A percentile compares a stretch with the other conserved stretches of the same genome.
phyloP scores from a whole-genome alignment of 1,140 invertebrate genomes.

The Drosophila takahashii region DNA sequence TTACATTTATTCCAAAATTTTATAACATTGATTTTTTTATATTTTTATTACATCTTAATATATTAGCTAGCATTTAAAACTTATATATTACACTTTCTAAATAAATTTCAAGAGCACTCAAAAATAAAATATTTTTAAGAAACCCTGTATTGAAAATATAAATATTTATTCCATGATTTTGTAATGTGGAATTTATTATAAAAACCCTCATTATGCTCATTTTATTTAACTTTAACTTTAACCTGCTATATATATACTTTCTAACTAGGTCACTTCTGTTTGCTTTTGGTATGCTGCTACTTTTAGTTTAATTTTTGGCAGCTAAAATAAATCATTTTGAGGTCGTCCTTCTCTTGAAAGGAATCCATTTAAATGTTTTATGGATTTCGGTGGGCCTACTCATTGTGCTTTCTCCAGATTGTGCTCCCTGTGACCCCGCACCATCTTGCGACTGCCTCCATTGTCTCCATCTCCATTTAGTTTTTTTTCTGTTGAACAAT shows the following conservation, averaged over 20 bases:
- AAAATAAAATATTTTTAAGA: not conserved
- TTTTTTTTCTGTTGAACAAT: slow-evolving; percentile 65
- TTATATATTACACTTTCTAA: not conserved
- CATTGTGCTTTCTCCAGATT: slow-evolving; percentile 23
- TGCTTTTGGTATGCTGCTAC: slow-evolving; percentile 28
- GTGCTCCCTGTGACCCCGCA: slow-evolving; percentile 1
- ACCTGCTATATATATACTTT: not conserved
- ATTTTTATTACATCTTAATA: no score
- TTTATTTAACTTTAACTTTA: not conserved
- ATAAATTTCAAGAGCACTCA: not conserved
- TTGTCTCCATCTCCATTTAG: slow-evolving; percentile 47
- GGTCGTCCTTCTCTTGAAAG: slow-evolving; percentile 13
- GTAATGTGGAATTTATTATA: no score
- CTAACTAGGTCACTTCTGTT: slow-evolving; percentile 25
- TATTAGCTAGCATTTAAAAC: no score
- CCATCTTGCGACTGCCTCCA: slow-evolving; percentile 42
- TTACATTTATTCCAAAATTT: not conserved
- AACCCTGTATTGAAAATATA: not conserved
- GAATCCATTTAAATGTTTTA: slow-evolving; percentile 60
- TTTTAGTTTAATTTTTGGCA: slow-evolving; percentile 30
- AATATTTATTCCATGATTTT: not conserved
- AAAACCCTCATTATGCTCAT: not conserved
- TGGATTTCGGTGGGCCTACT: slow-evolving; percentile 25
- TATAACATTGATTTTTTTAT: not conserved
- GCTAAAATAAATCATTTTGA: slow-evolving; percentile 45